These are phyloP conservation scores for Tyrophagus putrescentiae DNA, from an alignment of 1,140 invertebrate species.

Conservation along the genomic window DNA sequence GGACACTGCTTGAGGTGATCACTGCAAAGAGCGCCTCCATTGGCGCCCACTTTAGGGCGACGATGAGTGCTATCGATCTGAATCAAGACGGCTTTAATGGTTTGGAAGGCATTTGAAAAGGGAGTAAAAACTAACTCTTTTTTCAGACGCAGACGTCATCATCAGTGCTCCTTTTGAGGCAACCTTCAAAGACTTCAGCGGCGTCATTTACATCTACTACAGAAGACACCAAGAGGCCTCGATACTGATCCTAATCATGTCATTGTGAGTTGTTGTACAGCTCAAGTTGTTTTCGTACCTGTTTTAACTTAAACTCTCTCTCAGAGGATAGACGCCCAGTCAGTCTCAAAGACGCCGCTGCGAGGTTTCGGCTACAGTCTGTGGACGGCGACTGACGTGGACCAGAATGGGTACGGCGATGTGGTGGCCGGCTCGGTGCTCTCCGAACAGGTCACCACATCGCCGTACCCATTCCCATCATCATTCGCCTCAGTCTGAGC, in stretches of 20 bases:
- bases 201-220: slow-evolving; percentile 17
- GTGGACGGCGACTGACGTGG: slow-evolving; percentile 12
- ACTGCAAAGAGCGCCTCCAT: neutral
- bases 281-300: neutral
- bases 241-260: neutral
- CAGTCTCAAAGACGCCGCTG: neutral
- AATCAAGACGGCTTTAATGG: neutral
- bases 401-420: slow-evolving; percentile 3
- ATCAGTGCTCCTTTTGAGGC: slow-evolving; percentile 11
- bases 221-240: neutral
- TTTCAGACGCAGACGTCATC: neutral
- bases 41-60: neutral
- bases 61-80: slow-evolving; percentile 5
- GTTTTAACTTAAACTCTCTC: neutral
- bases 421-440: neutral
- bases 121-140: neutral
- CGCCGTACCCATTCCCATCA: slow-evolving; percentile 15
- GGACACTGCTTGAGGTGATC: neutral
- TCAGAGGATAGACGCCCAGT: neutral
- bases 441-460: neutral
- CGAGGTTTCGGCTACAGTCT: slow-evolving; percentile 16
- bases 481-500: neutral
- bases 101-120: neutral
- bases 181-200: neutral
- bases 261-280: neutral